Percentiles rank a stretch among this genome's conserved stretches.
Evolutionary conservation across 2,888 invertebrate species (phyloP).

Genomic region (Antitype chi): DNA sequence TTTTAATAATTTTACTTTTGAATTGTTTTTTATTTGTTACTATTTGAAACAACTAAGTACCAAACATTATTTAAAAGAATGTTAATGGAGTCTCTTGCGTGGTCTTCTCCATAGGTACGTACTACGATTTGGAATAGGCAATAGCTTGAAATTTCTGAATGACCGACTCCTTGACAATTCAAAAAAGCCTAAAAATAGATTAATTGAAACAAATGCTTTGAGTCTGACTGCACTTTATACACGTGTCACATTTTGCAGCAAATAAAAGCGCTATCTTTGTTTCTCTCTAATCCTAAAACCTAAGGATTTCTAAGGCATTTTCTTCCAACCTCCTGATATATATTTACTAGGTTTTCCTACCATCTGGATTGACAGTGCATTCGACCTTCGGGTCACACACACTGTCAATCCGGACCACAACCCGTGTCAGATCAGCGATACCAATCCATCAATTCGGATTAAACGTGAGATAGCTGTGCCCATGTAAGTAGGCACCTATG

Average conservation of each 20-base stretch:
- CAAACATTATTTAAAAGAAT: too few species aligned
- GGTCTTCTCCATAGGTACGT: too few species aligned
- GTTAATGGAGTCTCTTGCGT: too few species aligned
- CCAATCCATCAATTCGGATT: conserved; percentile 18
- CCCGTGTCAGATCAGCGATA: not conserved
- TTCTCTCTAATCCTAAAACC: not conserved
- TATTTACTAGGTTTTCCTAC: not conserved
- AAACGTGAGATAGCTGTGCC: not conserved
- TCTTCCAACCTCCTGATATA: not conserved
- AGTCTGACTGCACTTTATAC: too few species aligned
- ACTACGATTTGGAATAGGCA: too few species aligned
- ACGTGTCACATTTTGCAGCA: not conserved
- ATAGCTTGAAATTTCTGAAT: too few species aligned
- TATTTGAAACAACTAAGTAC: too few species aligned
- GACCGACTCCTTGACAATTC: too few species aligned
- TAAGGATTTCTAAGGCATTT: not conserved
- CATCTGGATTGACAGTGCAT: not conserved
- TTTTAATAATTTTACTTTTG: too few species aligned
- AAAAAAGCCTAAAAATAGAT: too few species aligned
- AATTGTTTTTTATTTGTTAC: too few species aligned
- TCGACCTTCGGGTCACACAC: not conserved
- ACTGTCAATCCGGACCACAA: not conserved
- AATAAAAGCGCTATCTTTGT: not conserved
- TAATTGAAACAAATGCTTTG: too few species aligned
- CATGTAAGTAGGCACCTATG: not conserved